Evolutionary conservation across 2,113 vertebrate genomes (phyloP).

Genomic region (Forbesichthys agassizii): DNA sequence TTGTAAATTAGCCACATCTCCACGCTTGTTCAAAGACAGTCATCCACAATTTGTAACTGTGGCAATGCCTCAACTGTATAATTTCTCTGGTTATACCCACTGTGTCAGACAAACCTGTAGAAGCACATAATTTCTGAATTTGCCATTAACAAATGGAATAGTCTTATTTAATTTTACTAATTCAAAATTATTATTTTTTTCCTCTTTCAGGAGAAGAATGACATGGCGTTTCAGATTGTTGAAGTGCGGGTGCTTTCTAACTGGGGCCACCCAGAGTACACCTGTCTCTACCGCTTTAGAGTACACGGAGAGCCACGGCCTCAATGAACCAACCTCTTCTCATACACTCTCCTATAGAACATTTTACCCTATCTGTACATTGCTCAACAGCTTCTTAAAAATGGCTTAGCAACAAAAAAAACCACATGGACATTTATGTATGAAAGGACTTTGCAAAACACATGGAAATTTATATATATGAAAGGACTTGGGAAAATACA

Average conservation of each 20-base stretch:
- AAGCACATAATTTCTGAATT: too few species aligned
- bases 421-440: constrained; percentile 33
- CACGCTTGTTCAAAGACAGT: too few species aligned
- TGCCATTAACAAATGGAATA: too few species aligned
- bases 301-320: constrained; percentile 78
- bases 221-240: constrained; percentile 86
- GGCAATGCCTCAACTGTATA: too few species aligned
- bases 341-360: constrained; percentile 16
- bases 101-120: background rate
- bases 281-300: constrained; percentile 92
- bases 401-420: constrained; percentile 1
- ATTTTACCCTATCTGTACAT: constrained; percentile 62
- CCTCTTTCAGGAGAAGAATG: constrained; percentile 75
- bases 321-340: constrained; percentile 44
- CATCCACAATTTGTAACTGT: too few species aligned
- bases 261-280: constrained; percentile 93
- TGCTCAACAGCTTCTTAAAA: constrained; percentile 35
- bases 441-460: background rate
- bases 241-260: constrained; percentile 91
- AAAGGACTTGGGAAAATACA: background rate
- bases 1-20: too few species aligned
- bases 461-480: constrained; percentile 16
- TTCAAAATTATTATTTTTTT: background rate
- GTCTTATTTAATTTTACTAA: background rate
- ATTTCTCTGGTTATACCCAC: too few species aligned